A percentile compares a stretch with the other conserved stretches of the same genome.
Conservation (phyloP, 2,797 vertebrate genomes). For the Mergus octosetaceus region DNA sequence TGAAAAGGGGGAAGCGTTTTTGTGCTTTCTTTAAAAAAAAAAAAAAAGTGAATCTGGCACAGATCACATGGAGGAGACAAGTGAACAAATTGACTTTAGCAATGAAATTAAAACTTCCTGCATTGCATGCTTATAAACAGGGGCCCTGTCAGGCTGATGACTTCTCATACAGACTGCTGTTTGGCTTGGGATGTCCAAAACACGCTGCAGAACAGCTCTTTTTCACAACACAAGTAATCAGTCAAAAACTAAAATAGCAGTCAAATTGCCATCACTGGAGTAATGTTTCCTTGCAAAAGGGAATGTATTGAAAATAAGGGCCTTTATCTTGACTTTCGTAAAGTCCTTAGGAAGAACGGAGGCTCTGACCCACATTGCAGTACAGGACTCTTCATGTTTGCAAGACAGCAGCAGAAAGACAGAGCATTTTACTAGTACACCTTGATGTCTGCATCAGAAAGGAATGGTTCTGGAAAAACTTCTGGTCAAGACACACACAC, state of each 20-base stretch:
- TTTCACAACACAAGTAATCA: neutral
- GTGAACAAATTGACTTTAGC: neutral
- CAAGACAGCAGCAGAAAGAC: neutral
- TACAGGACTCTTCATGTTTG: neutral
- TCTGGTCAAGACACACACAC: neutral
- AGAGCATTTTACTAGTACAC: neutral
- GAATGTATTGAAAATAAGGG: fast-evolving
- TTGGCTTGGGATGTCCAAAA: neutral
- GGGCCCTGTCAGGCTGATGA: neutral
- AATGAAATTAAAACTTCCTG: neutral
- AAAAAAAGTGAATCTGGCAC: neutral
- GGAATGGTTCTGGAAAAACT: neutral
- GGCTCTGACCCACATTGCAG: neutral
- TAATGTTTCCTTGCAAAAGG: neutral
- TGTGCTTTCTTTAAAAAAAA: fast-evolving
- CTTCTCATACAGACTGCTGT: neutral
- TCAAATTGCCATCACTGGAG: neutral
- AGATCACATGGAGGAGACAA: neutral
- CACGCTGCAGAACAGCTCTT: neutral
- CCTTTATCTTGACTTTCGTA: fast-evolving
- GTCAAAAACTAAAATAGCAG: neutral
- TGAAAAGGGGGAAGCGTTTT: neutral
- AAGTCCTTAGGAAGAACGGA: neutral
- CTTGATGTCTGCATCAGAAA: neutral
- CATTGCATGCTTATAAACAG: neutral